A percentile compares a stretch with the other conserved stretches of the same genome.
phyloP scores from a whole-genome alignment of 1,140 invertebrate species.

The Solen grandis region DNA sequence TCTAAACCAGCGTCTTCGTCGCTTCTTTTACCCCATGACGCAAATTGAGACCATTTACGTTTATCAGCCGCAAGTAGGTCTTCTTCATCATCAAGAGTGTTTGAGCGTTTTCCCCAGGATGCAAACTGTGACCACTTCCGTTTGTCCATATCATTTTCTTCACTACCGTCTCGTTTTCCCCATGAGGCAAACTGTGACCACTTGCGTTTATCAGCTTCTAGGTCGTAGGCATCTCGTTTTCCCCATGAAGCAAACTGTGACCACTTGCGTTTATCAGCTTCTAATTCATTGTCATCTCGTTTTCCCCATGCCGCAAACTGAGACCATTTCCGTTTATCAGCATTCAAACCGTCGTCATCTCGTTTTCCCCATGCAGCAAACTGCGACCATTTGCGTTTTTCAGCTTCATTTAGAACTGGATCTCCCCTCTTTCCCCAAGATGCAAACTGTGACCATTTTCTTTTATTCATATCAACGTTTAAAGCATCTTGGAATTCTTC shows the following conservation, averaged over 20 bases:
- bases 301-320: not conserved
- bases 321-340: not conserved
- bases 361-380: constrained; percentile 24
- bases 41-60: constrained; percentile 35
- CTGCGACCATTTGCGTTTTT: constrained; percentile 20
- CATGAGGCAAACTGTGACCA: constrained; percentile 51
- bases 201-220: constrained; percentile 24
- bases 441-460: constrained; percentile 5
- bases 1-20: not conserved
- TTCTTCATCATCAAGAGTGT: not conserved
- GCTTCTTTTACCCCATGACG: constrained; percentile 35
- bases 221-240: not conserved
- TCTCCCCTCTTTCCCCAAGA: constrained; percentile 25
- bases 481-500: not conserved
- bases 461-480: constrained; percentile 3
- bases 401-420: not conserved
- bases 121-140: not conserved
- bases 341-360: not conserved
- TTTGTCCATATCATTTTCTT: not conserved
- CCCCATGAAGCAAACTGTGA: constrained; percentile 25
- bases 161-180: constrained; percentile 6
- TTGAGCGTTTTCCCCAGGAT: not conserved
- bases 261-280: constrained; percentile 33
- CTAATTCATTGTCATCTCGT: constrained; percentile 4
- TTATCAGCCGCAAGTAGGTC: constrained; percentile 12